These are phyloP conservation scores for Phaenicophaeus curvirostris DNA, from an alignment of 2,797 vertebrate species.

Conservation along the genomic window DNA sequence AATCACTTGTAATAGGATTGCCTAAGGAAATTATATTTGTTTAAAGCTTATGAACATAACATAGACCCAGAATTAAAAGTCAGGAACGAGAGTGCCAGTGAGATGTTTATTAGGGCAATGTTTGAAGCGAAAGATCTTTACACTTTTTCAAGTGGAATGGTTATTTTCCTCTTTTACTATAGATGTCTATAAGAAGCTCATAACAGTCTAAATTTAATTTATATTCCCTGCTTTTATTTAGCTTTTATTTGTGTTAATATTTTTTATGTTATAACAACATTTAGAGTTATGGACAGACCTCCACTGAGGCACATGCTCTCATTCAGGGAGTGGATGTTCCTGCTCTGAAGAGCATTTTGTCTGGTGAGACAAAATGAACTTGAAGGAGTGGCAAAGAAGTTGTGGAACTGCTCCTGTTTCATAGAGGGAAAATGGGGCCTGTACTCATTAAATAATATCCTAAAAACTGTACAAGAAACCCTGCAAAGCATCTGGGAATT, in stretches of 20 bases:
- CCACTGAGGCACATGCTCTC: not conserved
- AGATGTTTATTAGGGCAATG: not conserved
- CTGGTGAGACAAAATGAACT: not conserved
- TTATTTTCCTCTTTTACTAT: not conserved
- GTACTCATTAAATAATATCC: not conserved
- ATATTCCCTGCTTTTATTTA: not conserved
- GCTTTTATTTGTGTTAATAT: not conserved
- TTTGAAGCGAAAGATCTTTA: not conserved
- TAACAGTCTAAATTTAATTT: not conserved
- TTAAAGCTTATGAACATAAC: not conserved
- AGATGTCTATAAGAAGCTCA: not conserved
- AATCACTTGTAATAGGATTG: constrained; percentile 13
- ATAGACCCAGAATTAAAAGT: constrained; percentile 3
- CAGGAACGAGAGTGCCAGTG: not conserved
- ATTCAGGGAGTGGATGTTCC: not conserved
- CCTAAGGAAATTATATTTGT: not conserved
- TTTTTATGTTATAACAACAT: not conserved
- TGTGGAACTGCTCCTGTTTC: not conserved
- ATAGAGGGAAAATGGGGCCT: not conserved
- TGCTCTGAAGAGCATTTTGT: not conserved
- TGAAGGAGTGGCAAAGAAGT: not conserved
- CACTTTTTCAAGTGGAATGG: not conserved
- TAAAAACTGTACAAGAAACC: not conserved
- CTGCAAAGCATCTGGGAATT: not conserved
- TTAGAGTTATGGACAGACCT: not conserved